Evolutionary conservation across 2,888 invertebrate species (phyloP), one percentile per base, ranked within the genome.

Genomic region (Drosophila birchii): DNA sequence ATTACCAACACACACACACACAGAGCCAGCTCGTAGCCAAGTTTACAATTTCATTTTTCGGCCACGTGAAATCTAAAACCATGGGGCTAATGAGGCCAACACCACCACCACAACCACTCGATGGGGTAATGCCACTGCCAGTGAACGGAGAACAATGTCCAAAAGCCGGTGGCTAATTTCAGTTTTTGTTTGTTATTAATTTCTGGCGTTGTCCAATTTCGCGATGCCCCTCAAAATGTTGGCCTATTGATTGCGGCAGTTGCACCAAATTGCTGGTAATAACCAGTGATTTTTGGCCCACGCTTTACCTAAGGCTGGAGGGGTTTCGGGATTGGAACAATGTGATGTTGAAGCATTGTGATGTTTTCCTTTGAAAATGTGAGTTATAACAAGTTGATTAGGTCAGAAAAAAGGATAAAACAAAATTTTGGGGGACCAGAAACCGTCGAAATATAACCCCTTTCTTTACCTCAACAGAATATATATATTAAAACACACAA

Each of bases 21-120:
- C 6, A 43, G 43, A 32, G 29, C 70, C 72, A 49, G 59, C 70
- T 32, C 7, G 7, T 34, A 11, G 51, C 38, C 63, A 67, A 73
- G 85, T 78, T 82, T 85, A 80, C 67, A 85, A 80, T 85, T 79
- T 78, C 71, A 63, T 45, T 36, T 57, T 72, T 39, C 47, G 54
- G 57, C 36, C 80, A 77, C 72, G 84, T 81, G 49, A 74, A 83
- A 86, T 68, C 81, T 78, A 83, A 81, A 86, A 78, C 84, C 86
- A 72, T 66, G 53, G 44, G 54, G 68, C 82, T 82, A 87, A 87
- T 85, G 80, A 82, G 85, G 87, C 85, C 86, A 86, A 75, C 76
- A 36, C 34, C 51, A 23, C 75, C 78, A 56, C 23, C 76, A 20
- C 34, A 20, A 23, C 75, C 78, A 56, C 23, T 74, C 71, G 80